Base-by-base conservation (phyloP, 2,888 invertebrate species). In the Arrhopalites spinosus region DNA sequence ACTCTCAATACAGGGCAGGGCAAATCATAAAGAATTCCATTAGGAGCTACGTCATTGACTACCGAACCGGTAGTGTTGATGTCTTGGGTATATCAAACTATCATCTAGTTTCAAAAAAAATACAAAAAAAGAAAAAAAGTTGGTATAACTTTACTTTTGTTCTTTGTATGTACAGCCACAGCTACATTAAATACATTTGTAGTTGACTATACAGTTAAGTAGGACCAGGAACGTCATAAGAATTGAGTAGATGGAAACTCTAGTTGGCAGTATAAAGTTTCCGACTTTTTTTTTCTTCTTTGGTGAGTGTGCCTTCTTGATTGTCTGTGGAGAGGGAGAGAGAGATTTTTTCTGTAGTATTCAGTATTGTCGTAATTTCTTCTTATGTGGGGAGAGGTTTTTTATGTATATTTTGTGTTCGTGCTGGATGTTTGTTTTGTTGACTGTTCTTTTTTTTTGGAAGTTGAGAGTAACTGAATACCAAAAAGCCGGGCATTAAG, bases 371-470 rank as follows among this genome's bases (percentile, higher is more conserved):
- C 50, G 50, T 50, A 50, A 50, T 50, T 50, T 50, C 50, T 50
- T 50, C 17, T 45, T 45, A 45, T 45, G 45, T 7, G 45, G 8
- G n/a, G 66, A 20, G 43, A 67, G 36, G 45, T 68, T 68, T 68
- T 68, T 50, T 68, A 68, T 68, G 50, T 50, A 68, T 45, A 17
- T 43, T 68, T 68, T 68, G 68, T 29, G 68, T 68, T 68, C 68
- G 68, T 68, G 68, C n/a, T 68, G 50, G 68, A n/a, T 68, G 68
- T 68, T 68, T 68, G 68, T 68, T 68, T 68, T 68, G 68, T 23
- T 56, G 27, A 56, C n/a, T 56, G 56, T 2, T 36, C 20, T 15
- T 30, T 7, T 29, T 25, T n/a, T 30, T n/a, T 64, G n/a, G 2
- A 29, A 8, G 8, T 23, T 11, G 2, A 15, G 23, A 59, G 64